Evolutionary conservation across 2,113 vertebrate genomes (phyloP).

Genomic region (Plecotus auritus): DNA sequence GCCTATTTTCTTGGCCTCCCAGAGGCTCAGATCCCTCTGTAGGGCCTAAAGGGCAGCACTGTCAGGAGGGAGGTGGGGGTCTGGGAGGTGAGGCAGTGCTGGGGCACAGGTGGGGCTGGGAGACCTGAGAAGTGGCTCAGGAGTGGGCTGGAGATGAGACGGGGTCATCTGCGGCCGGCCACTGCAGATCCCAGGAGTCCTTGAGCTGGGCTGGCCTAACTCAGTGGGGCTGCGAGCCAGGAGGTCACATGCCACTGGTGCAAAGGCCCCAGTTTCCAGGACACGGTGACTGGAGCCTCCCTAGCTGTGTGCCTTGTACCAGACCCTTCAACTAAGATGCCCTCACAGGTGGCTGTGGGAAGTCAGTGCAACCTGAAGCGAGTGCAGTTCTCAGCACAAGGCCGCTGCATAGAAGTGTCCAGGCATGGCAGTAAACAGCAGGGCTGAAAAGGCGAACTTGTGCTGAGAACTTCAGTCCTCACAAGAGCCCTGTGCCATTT

Average conservation of each 20-base stretch:
- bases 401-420: not conserved
- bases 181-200: not conserved
- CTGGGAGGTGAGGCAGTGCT: not conserved
- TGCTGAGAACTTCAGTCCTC: too few relatives aligned
- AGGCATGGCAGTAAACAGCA: not conserved
- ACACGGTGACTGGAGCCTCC: not conserved
- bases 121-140: accelerated
- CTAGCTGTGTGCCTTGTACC: not conserved
- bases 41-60: accelerated
- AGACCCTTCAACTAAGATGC: not conserved
- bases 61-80: not conserved
- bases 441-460: too few relatives aligned
- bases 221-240: not conserved
- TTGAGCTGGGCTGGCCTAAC: not conserved
- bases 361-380: not conserved
- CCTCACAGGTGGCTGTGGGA: not conserved
- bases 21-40: not conserved
- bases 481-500: not conserved
- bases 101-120: not conserved
- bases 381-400: not conserved
- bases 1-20: not conserved
- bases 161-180: not conserved
- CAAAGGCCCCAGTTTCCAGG: not conserved
- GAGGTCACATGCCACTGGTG: not conserved
- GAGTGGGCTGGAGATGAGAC: not conserved